These are phyloP conservation scores for Microplitis mediator DNA, from an alignment of 1,140 invertebrate species.

Conservation along the genomic window DNA sequence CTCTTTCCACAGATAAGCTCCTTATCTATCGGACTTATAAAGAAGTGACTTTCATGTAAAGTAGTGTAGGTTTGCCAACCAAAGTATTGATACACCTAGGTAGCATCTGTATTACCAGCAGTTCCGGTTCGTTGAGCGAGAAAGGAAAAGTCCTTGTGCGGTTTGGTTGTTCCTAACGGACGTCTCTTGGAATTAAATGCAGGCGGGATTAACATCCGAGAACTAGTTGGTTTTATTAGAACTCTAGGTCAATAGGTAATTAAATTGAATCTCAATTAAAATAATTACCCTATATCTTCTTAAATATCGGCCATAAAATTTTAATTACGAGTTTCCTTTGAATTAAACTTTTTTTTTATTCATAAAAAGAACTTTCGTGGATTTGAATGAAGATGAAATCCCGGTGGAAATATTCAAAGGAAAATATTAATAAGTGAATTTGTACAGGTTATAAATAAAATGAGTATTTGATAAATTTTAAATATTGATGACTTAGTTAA, in stretches of 20 bases:
- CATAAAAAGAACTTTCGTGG: too few relatives aligned
- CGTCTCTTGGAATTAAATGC: slow-evolving; percentile 3
- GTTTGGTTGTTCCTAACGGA: slow-evolving; percentile 20
- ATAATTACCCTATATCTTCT: too few relatives aligned
- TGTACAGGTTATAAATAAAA: too few relatives aligned
- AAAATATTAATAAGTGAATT: too few relatives aligned
- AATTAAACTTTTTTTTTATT: too few relatives aligned
- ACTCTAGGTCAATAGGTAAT: not conserved
- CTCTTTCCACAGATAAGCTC: slow-evolving; percentile 11
- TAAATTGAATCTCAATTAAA: too few relatives aligned
- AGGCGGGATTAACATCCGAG: not conserved
- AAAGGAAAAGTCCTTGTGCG: slow-evolving; percentile 1
- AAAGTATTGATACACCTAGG: too few relatives aligned
- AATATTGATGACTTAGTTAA: not conserved
- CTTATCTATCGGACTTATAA: not conserved
- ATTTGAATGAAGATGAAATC: too few relatives aligned
- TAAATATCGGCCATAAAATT: too few relatives aligned
- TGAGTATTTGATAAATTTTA: too few relatives aligned
- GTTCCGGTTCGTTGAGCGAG: not conserved
- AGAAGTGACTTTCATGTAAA: not conserved
- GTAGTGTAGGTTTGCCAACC: not conserved
- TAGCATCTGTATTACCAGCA: not conserved
- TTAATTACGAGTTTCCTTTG: too few relatives aligned
- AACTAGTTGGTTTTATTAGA: not conserved
- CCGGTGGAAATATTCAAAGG: too few relatives aligned